Percentiles rank a stretch among this genome's conserved stretches.
Conservation (phyloP, 2,888 invertebrate species). For the Lithodes maja region DNA sequence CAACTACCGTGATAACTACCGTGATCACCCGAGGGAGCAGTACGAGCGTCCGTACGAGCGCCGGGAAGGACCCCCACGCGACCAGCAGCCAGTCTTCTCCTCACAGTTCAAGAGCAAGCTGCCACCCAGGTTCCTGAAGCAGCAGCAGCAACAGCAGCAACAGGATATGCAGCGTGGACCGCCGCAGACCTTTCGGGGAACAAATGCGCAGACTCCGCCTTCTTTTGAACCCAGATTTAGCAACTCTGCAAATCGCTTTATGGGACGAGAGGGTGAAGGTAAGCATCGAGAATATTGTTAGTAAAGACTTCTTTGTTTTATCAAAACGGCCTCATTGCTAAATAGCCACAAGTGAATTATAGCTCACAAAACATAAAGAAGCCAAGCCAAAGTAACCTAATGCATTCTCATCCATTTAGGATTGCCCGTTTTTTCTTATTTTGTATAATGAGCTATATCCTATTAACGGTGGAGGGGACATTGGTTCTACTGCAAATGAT, state of each 20-base stretch:
- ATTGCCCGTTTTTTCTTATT: too few species aligned
- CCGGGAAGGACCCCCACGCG: conserved; percentile 52
- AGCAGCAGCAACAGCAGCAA: conserved; percentile 77
- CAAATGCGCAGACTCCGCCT: conserved; percentile 42
- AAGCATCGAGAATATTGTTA: neutral
- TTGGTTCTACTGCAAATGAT: too few species aligned
- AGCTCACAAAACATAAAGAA: too few species aligned
- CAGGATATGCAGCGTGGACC: conserved; percentile 58
- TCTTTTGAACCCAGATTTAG: conserved; percentile 62
- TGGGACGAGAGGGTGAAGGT: conserved; percentile 56
- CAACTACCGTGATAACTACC: conserved; percentile 49
- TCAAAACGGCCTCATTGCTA: too few species aligned
- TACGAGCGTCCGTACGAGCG: conserved; percentile 59
- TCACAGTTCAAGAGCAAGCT: conserved; percentile 87
- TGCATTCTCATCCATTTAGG: too few species aligned
- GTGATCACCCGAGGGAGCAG: conserved; percentile 60
- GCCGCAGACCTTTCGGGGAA: conserved; percentile 47
- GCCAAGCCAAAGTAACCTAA: too few species aligned
- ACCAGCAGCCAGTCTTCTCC: conserved; percentile 80
- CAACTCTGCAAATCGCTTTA: conserved; percentile 25
- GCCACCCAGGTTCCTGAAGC: conserved; percentile 89
- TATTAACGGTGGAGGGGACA: too few species aligned
- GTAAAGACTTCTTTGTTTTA: too few species aligned
- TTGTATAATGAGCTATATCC: too few species aligned
- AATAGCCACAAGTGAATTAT: too few species aligned